These are phyloP conservation scores for Brachyistius frenatus DNA, from an alignment of 2,113 vertebrate genomes.

Conservation along the genomic window DNA sequence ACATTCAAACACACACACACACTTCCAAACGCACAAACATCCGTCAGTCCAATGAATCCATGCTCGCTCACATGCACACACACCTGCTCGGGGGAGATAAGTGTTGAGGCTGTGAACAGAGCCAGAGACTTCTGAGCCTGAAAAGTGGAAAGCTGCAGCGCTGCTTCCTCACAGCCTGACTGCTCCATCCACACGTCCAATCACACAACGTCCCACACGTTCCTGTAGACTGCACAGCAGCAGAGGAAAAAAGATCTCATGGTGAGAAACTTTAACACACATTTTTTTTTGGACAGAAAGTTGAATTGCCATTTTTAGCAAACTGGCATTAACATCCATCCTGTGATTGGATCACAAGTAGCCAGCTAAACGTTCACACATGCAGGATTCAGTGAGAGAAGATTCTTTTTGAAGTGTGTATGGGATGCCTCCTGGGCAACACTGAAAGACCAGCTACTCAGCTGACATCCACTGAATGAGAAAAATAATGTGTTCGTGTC, in stretches of 20 bases:
- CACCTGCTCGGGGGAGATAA: constrained; percentile 79
- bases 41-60: constrained; percentile 48
- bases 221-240: constrained; percentile 18
- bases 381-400: too few species aligned
- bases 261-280: neutral
- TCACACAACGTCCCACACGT: constrained; percentile 29
- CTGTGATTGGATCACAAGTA: too few species aligned
- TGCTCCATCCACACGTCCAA: constrained; percentile 23
- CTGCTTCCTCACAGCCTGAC: constrained; percentile 38
- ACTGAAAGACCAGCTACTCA: too few species aligned
- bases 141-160: constrained; percentile 51
- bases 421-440: too few species aligned
- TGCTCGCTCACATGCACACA: constrained; percentile 14
- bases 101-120: constrained; percentile 62
- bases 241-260: constrained; percentile 5
- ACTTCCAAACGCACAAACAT: constrained; percentile 34
- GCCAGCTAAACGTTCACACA: too few species aligned
- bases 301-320: too few species aligned
- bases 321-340: too few species aligned
- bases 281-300: too few species aligned
- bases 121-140: constrained; percentile 55
- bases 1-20: neutral
- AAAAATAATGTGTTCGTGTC: too few species aligned
- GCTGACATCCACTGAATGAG: too few species aligned
- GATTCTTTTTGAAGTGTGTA: too few species aligned